Evolutionary conservation across 2,888 invertebrate genomes (phyloP).

Genomic region (Drosophila leonis): DNA sequence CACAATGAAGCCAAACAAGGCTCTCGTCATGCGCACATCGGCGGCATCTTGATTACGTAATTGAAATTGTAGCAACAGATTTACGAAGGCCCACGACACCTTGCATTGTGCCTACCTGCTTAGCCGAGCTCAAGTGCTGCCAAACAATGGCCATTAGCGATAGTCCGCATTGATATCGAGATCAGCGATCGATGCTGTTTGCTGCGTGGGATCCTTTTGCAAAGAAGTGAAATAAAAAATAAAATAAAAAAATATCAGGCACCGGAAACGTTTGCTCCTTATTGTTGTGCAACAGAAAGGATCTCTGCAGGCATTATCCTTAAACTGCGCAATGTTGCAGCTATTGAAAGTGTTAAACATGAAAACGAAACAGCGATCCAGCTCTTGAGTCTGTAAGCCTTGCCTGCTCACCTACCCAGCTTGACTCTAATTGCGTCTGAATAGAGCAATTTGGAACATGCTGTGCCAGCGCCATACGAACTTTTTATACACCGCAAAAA

Average conservation of each 20-base stretch:
- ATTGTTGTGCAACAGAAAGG: slow-evolving; percentile 30
- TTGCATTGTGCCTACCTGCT: slow-evolving; percentile 26
- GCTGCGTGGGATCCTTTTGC: slow-evolving; percentile 56
- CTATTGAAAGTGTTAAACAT: slow-evolving; percentile 67
- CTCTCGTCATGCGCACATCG: slow-evolving; percentile 18
- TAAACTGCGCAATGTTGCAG: slow-evolving; percentile 5
- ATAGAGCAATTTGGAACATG: slow-evolving; percentile 75
- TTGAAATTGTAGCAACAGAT: slow-evolving; percentile 64
- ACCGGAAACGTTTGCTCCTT: slow-evolving; percentile 55
- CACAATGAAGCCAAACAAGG: slow-evolving; percentile 29
- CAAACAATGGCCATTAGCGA: slow-evolving; percentile 34
- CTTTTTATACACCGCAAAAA: slow-evolving; percentile 29
- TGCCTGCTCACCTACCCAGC: slow-evolving; percentile 56
- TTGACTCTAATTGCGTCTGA: slow-evolving; percentile 77
- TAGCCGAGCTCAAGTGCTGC: slow-evolving; percentile 38
- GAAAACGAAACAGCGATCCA: slow-evolving; percentile 50
- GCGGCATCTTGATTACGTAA: slow-evolving; percentile 67
- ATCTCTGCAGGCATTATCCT: slow-evolving; percentile 12
- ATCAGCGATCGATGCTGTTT: slow-evolving; percentile 27
- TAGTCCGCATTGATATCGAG: slow-evolving; percentile 39
- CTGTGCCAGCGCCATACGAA: slow-evolving; percentile 48
- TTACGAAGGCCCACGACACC: slow-evolving; percentile 40
- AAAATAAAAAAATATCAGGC: not conserved
- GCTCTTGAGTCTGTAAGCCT: slow-evolving; percentile 35
- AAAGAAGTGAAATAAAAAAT: not conserved